phyloP scores from a whole-genome alignment of 2,113 vertebrate genomes.

The Pteronura brasiliensis region DNA sequence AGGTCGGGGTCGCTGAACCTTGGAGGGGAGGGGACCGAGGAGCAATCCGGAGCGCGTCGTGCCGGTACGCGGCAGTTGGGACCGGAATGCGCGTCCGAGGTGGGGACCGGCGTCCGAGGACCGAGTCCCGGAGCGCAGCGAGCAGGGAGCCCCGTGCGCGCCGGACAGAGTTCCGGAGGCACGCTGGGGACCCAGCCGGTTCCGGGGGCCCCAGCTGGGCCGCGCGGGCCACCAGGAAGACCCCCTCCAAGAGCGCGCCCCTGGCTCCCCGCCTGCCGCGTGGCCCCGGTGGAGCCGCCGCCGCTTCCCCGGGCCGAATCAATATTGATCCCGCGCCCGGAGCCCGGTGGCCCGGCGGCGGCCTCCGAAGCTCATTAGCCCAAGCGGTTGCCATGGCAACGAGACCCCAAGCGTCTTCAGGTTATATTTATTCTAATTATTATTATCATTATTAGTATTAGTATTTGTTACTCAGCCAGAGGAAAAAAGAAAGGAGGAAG shows the following conservation, averaged over 20 bases:
- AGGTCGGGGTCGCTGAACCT: neutral
- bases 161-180: neutral
- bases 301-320: neutral
- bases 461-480: conserved; percentile 43
- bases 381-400: conserved; percentile 59
- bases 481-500: neutral
- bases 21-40: neutral
- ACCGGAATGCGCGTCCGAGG: neutral
- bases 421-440: conserved; percentile 71
- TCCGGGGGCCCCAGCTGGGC: neutral
- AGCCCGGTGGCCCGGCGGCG: neutral
- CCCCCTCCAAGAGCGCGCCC: neutral
- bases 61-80: neutral
- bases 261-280: neutral
- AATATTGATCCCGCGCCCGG: conserved; percentile 30
- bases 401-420: conserved; percentile 62
- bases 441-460: conserved; percentile 57
- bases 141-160: neutral
- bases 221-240: neutral
- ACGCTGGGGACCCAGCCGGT: neutral
- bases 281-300: neutral
- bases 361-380: conserved; percentile 46
- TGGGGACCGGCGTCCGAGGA: neutral
- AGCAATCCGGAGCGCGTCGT: neutral
- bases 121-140: neutral